Evolutionary conservation across 1,140 invertebrate genomes (phyloP).

Genomic region (Gerris buenoi): DNA sequence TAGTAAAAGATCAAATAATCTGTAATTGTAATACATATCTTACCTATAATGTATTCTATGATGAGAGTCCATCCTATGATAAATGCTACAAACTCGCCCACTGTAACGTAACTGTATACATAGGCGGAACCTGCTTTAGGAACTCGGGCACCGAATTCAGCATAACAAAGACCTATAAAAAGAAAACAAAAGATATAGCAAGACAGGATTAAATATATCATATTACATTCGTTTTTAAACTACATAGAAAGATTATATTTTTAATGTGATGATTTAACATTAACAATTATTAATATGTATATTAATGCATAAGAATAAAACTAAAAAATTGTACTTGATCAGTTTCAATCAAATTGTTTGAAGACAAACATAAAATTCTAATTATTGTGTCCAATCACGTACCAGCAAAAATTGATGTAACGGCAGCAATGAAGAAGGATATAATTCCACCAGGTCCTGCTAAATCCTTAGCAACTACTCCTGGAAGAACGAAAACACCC

Average conservation of each 20-base stretch:
- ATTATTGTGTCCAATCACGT: no score
- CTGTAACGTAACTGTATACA: conserved; percentile 73
- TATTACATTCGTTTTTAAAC: no score
- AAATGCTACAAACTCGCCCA: conserved; percentile 66
- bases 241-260: no score
- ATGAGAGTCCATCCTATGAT: conserved; percentile 80
- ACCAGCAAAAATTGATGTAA: conserved; percentile 80
- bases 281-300: no score
- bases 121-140: conserved; percentile 76
- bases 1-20: not conserved
- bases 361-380: no score
- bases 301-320: no score
- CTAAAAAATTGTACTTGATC: no score
- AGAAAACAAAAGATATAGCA: no score
- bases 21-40: no score
- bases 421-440: conserved; percentile 74
- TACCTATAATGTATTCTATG: conserved; percentile 78
- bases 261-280: no score
- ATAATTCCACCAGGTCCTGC: conserved; percentile 76
- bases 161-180: conserved; percentile 56
- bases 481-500: conserved; percentile 85
- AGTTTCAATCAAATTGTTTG: no score
- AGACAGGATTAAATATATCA: no score
- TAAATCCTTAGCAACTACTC: conserved; percentile 64
- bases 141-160: conserved; percentile 74